A percentile compares a stretch with the other conserved stretches of the same genome.
Conservation (phyloP, 2,113 vertebrate species). For the Alces alces region DNA sequence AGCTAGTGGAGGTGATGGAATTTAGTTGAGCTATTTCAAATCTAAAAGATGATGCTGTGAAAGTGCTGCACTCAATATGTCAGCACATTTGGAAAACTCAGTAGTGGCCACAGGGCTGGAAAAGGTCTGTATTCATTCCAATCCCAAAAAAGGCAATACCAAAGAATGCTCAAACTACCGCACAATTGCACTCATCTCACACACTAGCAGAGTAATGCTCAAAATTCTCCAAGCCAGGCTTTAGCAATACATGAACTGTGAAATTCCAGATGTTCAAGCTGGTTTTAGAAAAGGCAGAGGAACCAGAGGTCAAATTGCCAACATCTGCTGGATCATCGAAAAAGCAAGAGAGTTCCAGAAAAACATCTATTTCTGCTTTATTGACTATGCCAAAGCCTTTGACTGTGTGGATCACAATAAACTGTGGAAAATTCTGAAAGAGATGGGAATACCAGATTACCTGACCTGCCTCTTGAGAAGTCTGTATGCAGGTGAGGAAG, state of each 20-base stretch:
- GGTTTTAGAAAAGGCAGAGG: neutral
- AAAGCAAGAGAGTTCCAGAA: neutral
- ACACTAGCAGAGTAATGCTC: neutral
- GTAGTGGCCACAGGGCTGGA: too few species aligned
- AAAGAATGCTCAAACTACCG: neutral
- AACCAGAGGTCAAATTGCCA: neutral
- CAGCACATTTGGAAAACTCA: too few species aligned
- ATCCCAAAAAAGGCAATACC: too few species aligned
- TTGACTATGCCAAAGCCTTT: neutral
- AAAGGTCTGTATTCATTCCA: too few species aligned
- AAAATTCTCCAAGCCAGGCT: neutral
- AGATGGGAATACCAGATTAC: neutral
- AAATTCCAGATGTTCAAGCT: neutral
- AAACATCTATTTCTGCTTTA: neutral
- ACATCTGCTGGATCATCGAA: accelerated
- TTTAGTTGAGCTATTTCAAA: neutral
- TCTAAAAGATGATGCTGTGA: neutral
- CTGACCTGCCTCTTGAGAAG: neutral
- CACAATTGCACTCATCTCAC: neutral
- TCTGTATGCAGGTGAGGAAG: neutral
- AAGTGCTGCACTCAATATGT: neutral
- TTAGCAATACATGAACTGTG: accelerated
- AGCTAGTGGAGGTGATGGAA: neutral
- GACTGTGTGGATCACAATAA: neutral
- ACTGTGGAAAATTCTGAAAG: neutral